phyloP scores from a whole-genome alignment of 2,113 vertebrate species.

The Heteronetta atricapilla region DNA sequence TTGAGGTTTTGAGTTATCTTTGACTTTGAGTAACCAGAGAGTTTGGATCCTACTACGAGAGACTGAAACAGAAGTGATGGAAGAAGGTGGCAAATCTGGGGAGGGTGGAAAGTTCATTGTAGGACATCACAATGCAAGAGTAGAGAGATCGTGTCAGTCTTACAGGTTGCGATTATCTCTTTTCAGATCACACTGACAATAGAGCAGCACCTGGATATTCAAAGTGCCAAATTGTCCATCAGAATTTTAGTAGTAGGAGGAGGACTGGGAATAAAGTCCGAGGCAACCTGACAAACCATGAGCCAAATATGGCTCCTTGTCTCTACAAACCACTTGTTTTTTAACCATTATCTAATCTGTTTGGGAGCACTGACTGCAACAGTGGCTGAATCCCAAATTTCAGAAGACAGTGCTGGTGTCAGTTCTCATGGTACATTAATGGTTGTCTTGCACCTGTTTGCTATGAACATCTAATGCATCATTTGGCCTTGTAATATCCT shows the following conservation, averaged over 20 bases:
- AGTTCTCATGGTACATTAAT: neutral
- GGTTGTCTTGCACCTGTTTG: neutral
- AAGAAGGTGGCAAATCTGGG: neutral
- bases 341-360: neutral
- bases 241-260: neutral
- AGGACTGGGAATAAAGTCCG: neutral
- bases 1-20: neutral
- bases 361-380: neutral
- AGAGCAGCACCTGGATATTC: neutral
- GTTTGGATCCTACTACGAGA: neutral
- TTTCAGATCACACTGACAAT: neutral
- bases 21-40: neutral
- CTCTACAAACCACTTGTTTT: neutral
- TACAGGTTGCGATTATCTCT: neutral
- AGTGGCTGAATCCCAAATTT: neutral
- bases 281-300: neutral
- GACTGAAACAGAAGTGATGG: neutral
- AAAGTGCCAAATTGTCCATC: neutral
- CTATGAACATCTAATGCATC: neutral
- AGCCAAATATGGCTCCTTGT: neutral
- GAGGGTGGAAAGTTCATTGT: neutral
- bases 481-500: neutral
- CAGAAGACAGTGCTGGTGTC: neutral
- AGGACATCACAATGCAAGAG: neutral
- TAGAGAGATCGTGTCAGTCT: neutral